Base-by-base conservation (phyloP, 2,888 invertebrate species). In the Cephus sareptanus region DNA sequence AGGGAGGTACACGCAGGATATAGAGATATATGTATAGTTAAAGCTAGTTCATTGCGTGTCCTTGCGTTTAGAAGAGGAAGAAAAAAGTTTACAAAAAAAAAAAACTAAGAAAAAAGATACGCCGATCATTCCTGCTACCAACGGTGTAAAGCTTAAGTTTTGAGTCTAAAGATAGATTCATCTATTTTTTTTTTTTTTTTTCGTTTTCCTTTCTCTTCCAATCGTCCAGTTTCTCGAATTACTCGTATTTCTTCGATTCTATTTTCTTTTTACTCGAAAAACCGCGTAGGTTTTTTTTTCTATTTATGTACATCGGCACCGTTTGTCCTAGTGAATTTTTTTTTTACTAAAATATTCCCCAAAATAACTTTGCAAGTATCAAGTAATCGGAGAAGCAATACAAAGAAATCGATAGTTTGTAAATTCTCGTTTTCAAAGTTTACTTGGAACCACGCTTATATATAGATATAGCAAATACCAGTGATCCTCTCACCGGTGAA, bases 11-110 rank as follows among this genome's bases (percentile, higher is more conserved):
- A n/a, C 56, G 75, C 56, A 34, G 34, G n/a, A 74, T 74, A 74
- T 74, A 35, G 35, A 35, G 11, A 34, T 33, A 35, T 35, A 74
- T 74, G 35, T 74, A 74, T 74, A 74, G 74, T 34, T 34, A 35
- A 74, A 37, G 34, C n/a, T 30, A 30, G 37, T 13, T 35, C 13
- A 11, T 30, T 23, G 37, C 74, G 37, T 33, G 34, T 74, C 74
- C 74, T n/a, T 74, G 74, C 34, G 31, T 71, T n/a, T 71, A 40
- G 40, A 40, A 40, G 40, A 40, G 40, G 40, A 15, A 40, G 15
- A 40, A 15, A 15, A 75, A 69, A 75, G n/a, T 75, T 30, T 40
- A 56, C 70, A 69, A 69, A 34, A 73, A 75, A 74, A 34, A 35
- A 2, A 30, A 9, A 13, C 1, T 33, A 76, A 34, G 34, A 40